Conservation (phyloP, 2,888 invertebrate species). For the Temnothorax rugatulus region DNA sequence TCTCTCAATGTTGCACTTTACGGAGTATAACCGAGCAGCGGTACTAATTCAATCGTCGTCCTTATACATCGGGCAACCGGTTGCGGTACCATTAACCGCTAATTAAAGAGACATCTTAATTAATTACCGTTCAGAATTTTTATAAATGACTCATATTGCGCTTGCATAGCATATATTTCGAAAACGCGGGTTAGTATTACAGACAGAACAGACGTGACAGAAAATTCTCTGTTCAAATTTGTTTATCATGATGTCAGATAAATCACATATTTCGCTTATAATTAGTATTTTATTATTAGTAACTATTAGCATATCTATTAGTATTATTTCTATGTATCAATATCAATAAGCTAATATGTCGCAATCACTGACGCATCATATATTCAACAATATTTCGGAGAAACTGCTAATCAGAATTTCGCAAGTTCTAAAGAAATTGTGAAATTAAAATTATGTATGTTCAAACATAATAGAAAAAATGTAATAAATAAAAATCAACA, state of each 20-base stretch:
- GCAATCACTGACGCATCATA: not conserved
- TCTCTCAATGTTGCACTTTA: conserved; percentile 70
- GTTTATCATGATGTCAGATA: not conserved
- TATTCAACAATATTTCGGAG: not conserved
- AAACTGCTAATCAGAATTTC: conserved; percentile 8
- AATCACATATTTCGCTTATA: not conserved
- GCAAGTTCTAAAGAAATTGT: not conserved
- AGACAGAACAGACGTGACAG: not conserved
- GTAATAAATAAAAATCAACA: not conserved
- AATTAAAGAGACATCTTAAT: conserved; percentile 80
- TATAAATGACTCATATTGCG: conserved; percentile 71
- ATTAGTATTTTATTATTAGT: not conserved
- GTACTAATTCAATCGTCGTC: conserved; percentile 77
- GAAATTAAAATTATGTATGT: not conserved
- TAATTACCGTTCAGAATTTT: conserved; percentile 79
- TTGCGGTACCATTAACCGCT: conserved; percentile 66
- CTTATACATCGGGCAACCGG: conserved; percentile 58
- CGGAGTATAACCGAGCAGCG: conserved; percentile 74
- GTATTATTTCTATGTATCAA: not conserved
- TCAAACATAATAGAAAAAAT: not conserved
- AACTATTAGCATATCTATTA: not conserved
- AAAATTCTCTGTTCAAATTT: not conserved
- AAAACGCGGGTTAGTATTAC: conserved; percentile 56
- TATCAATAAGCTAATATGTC: not conserved
- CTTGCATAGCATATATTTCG: conserved; percentile 9